Evolutionary conservation across 2,797 vertebrate species (phyloP).

Genomic region (Enteromius trimaculatus): DNA sequence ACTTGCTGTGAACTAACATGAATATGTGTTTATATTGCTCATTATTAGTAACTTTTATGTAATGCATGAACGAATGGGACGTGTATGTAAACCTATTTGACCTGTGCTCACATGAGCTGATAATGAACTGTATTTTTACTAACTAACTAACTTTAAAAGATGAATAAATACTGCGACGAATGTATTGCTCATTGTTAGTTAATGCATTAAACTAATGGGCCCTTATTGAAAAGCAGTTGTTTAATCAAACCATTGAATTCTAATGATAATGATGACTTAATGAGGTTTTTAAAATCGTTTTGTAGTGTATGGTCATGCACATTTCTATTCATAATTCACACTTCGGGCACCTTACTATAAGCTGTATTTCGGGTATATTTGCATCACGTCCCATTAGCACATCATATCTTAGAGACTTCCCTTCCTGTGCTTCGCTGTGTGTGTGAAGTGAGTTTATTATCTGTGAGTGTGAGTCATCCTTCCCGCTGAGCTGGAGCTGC

Average conservation of each 20-base stretch:
- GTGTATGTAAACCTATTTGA: neutral
- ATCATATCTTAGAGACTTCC: neutral
- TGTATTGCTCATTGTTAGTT: neutral
- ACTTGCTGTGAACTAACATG: neutral
- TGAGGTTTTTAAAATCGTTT: neutral
- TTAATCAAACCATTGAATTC: neutral
- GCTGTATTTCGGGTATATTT: neutral
- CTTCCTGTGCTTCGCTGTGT: neutral
- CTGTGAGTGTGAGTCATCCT: conserved; percentile 17
- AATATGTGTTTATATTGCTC: neutral
- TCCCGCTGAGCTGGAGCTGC: conserved; percentile 8
- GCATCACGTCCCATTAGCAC: neutral
- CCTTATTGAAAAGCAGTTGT: neutral
- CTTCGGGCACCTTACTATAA: neutral
- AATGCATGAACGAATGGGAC: neutral
- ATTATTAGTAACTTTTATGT: neutral
- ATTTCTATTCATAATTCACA: conserved; percentile 6
- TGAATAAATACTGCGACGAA: neutral
- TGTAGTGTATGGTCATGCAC: neutral
- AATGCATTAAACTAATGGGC: neutral
- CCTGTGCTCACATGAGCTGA: neutral
- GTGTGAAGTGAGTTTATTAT: neutral
- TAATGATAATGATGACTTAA: neutral
- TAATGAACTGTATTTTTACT: neutral
- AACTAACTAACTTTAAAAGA: neutral